Percentiles rank a stretch among this genome's conserved stretches.
Evolutionary conservation across 2,113 vertebrate genomes (phyloP).

Genomic region (Eolophus roseicapilla): DNA sequence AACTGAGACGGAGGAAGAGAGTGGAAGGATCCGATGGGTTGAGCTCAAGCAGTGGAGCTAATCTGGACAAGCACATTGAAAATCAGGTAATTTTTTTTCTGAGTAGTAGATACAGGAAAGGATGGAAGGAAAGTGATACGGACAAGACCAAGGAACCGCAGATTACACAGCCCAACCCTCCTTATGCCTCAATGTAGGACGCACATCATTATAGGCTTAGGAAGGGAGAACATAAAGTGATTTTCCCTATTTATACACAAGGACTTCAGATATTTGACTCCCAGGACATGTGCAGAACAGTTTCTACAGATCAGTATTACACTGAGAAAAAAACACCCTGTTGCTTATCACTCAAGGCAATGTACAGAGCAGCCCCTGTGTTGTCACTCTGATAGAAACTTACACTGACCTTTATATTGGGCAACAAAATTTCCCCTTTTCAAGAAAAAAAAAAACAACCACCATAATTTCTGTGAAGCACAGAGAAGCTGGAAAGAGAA

Average conservation of each 20-base stretch:
- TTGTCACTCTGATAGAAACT: neutral
- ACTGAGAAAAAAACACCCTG: neutral
- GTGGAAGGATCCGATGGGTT: accelerated
- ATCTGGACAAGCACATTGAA: neutral
- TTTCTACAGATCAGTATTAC: neutral
- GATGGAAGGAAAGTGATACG: neutral
- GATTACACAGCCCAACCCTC: neutral
- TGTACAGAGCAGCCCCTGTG: neutral
- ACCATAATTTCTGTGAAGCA: neutral
- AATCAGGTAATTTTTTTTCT: neutral
- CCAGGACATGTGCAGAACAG: neutral
- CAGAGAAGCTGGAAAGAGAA: neutral
- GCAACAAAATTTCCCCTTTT: neutral
- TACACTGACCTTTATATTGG: neutral
- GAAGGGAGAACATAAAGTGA: neutral
- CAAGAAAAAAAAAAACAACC: neutral
- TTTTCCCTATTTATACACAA: neutral
- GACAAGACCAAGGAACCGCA: neutral
- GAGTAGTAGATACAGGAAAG: neutral
- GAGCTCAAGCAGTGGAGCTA: neutral
- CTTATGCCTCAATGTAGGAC: neutral
- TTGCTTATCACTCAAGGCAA: neutral
- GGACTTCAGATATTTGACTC: neutral
- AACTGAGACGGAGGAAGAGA: neutral
- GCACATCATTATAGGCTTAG: too few species aligned